These are phyloP conservation scores for Ginglymostoma cirratum DNA, from an alignment of 2,113 vertebrate species.

Conservation along the genomic window DNA sequence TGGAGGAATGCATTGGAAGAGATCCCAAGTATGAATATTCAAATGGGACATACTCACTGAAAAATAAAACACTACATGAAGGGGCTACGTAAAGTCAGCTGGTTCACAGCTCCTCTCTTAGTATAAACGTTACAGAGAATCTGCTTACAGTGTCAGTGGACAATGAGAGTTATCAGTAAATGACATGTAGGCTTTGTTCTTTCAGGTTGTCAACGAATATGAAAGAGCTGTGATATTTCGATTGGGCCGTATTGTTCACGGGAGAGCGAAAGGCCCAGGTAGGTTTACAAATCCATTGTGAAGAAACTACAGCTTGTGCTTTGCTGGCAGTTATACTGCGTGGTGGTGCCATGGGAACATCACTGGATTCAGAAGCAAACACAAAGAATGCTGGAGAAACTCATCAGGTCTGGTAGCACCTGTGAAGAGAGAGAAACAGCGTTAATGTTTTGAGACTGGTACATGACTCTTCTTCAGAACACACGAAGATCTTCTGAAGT, in stretches of 20 bases:
- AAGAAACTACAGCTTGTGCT: background rate
- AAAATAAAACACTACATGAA: background rate
- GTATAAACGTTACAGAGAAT: background rate
- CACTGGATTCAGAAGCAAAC: too few relatives aligned
- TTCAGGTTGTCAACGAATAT: constrained; percentile 79
- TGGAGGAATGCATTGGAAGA: background rate
- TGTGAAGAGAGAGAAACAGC: too few relatives aligned
- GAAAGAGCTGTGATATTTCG: constrained; percentile 79
- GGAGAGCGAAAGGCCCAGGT: constrained; percentile 82
- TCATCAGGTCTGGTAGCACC: too few relatives aligned
- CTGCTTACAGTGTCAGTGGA: too few relatives aligned
- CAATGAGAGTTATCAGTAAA: background rate
- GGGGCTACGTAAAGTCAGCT: background rate
- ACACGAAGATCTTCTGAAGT: too few relatives aligned
- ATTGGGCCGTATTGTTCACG: constrained; percentile 69
- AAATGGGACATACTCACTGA: background rate
- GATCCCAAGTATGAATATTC: background rate
- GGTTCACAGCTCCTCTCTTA: background rate
- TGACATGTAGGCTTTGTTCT: background rate
- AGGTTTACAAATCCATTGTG: constrained; percentile 33
- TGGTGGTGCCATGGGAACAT: too few relatives aligned
- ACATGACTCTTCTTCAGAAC: too few relatives aligned
- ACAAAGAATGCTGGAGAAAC: too few relatives aligned
- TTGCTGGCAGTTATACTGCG: too few relatives aligned
- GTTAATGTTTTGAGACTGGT: too few relatives aligned